phyloP scores from a whole-genome alignment of 2,888 invertebrate species.

The Nyleta sp. region DNA sequence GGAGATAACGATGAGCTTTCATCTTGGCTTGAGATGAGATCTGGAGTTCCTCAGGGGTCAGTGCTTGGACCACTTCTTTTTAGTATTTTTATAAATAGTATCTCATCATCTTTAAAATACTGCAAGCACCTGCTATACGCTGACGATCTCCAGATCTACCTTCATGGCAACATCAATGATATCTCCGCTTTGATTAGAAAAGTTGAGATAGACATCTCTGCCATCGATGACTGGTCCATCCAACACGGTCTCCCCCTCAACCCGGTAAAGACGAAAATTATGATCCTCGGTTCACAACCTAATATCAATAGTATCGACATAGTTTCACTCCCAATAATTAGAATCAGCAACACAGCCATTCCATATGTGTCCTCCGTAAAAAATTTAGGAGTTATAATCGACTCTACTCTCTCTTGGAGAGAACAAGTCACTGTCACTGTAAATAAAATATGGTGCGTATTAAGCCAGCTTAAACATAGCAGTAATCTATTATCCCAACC shows the following conservation, averaged over 20 bases:
- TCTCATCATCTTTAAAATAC: background rate
- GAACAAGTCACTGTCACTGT: background rate
- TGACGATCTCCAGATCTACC: conserved; percentile 1
- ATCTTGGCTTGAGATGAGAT: background rate
- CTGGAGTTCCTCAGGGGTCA: background rate
- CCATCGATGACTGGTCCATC: background rate
- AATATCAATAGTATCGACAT: background rate
- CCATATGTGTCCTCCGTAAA: background rate
- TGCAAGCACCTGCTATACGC: background rate
- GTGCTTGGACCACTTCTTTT: background rate
- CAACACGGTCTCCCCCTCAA: background rate
- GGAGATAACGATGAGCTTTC: background rate
- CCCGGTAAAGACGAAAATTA: background rate
- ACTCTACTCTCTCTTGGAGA: background rate
- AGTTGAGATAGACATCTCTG: background rate
- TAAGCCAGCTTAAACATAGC: background rate
- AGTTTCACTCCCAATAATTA: background rate
- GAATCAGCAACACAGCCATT: background rate
- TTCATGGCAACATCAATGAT: background rate
- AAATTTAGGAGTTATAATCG: conserved; percentile 7
- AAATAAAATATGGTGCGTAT: background rate
- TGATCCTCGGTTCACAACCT: background rate
- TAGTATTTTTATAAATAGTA: background rate
- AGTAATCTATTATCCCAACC: background rate
- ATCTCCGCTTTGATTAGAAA: background rate